These are phyloP conservation scores for Drosophila trapezifrons DNA, from an alignment of 1,140 invertebrate genomes.

Conservation along the genomic window DNA sequence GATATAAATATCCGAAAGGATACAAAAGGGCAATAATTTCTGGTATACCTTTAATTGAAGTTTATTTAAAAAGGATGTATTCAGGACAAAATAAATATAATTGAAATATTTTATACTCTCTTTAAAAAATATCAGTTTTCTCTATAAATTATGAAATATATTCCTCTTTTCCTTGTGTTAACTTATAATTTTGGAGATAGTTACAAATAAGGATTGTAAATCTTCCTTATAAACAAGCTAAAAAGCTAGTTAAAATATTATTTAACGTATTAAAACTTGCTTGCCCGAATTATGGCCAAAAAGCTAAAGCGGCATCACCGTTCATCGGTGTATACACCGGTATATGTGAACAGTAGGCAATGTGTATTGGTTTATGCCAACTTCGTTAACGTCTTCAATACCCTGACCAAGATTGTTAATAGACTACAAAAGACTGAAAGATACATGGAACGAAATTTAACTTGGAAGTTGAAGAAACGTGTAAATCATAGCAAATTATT, in stretches of 20 bases:
- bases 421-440: not conserved
- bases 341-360: conserved; percentile 4
- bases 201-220: too few relatives aligned
- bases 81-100: too few relatives aligned
- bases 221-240: too few relatives aligned
- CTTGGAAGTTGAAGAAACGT: not conserved
- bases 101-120: too few relatives aligned
- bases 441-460: not conserved
- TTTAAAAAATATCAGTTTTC: too few relatives aligned
- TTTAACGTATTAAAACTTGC: not conserved
- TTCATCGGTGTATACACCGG: not conserved
- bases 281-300: conserved; percentile 8
- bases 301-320: conserved; percentile 22
- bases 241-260: too few relatives aligned
- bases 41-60: too few relatives aligned
- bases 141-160: too few relatives aligned
- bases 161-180: too few relatives aligned
- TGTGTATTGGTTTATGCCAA: conserved; percentile 6
- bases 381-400: conserved; percentile 4
- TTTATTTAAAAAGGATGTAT: too few relatives aligned
- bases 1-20: not conserved
- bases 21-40: not conserved
- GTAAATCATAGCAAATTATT: too few relatives aligned
- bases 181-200: too few relatives aligned
- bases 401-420: conserved; percentile 1